Conservation (phyloP, 1,140 invertebrate species). For the Sycobia sp. region DNA sequence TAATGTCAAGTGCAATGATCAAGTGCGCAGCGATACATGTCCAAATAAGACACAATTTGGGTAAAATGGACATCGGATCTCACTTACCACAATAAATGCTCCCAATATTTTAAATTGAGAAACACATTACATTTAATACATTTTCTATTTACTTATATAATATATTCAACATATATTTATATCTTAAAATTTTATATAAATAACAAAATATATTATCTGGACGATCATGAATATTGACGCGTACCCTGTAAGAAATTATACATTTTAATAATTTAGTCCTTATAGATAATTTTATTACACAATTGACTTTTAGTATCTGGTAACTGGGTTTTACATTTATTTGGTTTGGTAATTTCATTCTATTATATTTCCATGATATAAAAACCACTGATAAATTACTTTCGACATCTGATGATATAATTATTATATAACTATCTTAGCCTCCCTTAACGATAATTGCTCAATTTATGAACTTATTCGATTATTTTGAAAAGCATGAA, state of each 20-base stretch:
- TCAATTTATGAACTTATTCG: no score
- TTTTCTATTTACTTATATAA: conserved; percentile 1
- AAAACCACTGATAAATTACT: neutral
- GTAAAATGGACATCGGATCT: conserved; percentile 1
- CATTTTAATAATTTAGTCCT: neutral
- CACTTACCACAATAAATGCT: conserved; percentile 29
- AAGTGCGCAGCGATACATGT: no score
- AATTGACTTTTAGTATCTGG: conserved; percentile 4
- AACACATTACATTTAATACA: conserved; percentile 28
- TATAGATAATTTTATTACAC: neutral
- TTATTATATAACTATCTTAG: no score
- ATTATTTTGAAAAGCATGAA: no score
- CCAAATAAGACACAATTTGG: neutral
- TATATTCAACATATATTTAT: conserved; percentile 28
- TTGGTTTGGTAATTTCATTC: neutral
- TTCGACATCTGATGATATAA: no score
- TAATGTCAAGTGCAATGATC: neutral
- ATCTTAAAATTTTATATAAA: conserved; percentile 34
- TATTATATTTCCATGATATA: neutral
- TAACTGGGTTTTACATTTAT: conserved; percentile 4
- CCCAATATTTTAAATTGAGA: conserved; percentile 3
- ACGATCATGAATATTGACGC: neutral
- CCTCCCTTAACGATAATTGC: no score
- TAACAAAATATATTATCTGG: conserved; percentile 46
- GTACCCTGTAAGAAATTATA: neutral